phyloP scores from a whole-genome alignment of 2,113 vertebrate species.

The Podarcis raffonei region DNA sequence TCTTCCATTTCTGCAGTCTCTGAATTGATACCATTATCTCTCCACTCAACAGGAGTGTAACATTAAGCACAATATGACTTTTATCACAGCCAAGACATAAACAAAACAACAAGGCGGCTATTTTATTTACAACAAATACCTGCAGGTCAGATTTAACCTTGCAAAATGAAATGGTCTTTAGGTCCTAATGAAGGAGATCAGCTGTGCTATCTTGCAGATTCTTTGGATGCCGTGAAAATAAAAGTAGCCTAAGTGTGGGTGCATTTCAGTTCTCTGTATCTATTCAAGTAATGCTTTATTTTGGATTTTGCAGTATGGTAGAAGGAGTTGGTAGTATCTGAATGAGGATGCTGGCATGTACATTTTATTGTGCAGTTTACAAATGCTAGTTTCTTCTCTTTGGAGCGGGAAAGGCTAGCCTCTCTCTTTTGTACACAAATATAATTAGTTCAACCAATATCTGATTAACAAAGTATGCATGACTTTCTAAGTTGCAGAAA shows the following conservation, averaged over 20 bases:
- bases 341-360: accelerated
- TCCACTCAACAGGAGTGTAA: neutral
- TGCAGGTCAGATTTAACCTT: conserved; percentile 17
- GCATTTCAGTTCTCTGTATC: neutral
- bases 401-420: neutral
- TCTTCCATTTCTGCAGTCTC: neutral
- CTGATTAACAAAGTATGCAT: neutral
- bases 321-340: accelerated
- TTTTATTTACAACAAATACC: conserved; percentile 12
- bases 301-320: accelerated
- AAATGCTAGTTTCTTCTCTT: neutral
- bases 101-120: neutral
- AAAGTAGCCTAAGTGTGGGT: neutral
- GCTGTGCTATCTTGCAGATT: neutral
- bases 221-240: neutral
- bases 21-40: neutral
- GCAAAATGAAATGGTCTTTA: neutral
- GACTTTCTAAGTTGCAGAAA: neutral
- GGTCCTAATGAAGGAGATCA: neutral
- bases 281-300: neutral
- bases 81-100: conserved; percentile 6
- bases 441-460: neutral
- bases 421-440: neutral
- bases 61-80: conserved; percentile 11
- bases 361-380: accelerated